Conservation (phyloP, 2,888 invertebrate species). For the Apotomis betuletana region DNA sequence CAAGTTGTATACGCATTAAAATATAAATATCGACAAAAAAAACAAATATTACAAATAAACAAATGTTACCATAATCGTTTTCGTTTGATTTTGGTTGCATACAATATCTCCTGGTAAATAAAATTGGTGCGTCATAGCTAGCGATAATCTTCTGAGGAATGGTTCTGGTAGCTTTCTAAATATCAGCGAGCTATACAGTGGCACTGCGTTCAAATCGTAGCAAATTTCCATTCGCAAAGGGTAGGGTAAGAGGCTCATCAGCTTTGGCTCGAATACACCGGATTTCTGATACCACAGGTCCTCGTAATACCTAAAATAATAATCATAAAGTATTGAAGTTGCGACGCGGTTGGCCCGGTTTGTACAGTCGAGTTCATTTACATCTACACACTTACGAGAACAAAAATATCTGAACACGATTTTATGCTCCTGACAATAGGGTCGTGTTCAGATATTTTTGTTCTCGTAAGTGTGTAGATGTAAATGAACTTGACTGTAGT, state of each 20-base stretch:
- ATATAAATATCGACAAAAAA: too few species aligned
- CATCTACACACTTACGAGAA: too few species aligned
- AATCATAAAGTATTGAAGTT: neutral
- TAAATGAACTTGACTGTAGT: too few species aligned
- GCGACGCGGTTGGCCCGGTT: too few species aligned
- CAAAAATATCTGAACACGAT: too few species aligned
- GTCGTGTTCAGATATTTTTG: too few species aligned
- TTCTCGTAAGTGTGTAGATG: too few species aligned
- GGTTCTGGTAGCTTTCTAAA: conserved; percentile 81
- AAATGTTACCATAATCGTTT: conserved; percentile 82
- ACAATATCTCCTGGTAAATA: conserved; percentile 80
- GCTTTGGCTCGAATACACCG: conserved; percentile 74
- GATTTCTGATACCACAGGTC: conserved; percentile 81
- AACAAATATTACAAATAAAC: too few species aligned
- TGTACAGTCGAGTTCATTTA: too few species aligned
- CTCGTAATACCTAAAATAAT: conserved; percentile 72
- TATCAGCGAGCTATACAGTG: conserved; percentile 77
- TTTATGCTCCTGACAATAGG: too few species aligned
- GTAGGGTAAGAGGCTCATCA: conserved; percentile 71
- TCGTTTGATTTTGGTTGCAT: conserved; percentile 77
- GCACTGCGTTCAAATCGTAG: conserved; percentile 79
- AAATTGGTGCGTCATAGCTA: conserved; percentile 80
- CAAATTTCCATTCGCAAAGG: conserved; percentile 81
- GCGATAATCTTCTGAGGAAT: conserved; percentile 77
- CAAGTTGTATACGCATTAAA: too few species aligned